phyloP scores from a whole-genome alignment of 2,888 invertebrate species.

The Polyploca ridens region DNA sequence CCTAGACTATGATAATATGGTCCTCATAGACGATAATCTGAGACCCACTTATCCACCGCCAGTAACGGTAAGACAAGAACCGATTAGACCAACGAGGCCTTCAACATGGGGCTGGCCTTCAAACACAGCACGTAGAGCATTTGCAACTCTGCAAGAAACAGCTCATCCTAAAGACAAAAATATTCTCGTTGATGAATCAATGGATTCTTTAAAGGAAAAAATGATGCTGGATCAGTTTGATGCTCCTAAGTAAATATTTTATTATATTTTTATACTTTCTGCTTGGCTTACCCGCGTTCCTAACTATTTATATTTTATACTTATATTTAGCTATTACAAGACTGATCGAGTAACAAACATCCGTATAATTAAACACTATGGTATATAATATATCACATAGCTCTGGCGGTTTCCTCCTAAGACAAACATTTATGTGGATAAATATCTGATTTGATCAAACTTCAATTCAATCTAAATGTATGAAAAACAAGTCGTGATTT shows the following conservation, averaged over 20 bases:
- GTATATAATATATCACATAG: too few relatives aligned
- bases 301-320: too few relatives aligned
- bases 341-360: too few relatives aligned
- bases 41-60: conserved; percentile 31
- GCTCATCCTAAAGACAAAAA: neutral
- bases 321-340: too few relatives aligned
- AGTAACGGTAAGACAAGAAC: conserved; percentile 32
- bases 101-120: neutral
- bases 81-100: conserved; percentile 33
- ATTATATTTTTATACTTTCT: neutral
- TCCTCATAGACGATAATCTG: too few relatives aligned
- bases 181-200: conserved; percentile 15
- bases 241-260: conserved; percentile 31
- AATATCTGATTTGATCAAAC: too few relatives aligned
- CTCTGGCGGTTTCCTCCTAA: too few relatives aligned
- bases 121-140: neutral
- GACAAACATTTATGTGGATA: too few relatives aligned
- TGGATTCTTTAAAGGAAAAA: conserved; percentile 39
- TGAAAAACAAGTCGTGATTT: too few relatives aligned
- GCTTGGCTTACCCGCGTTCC: too few relatives aligned
- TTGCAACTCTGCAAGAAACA: neutral
- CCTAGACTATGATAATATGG: conserved; percentile 10
- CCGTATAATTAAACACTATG: too few relatives aligned
- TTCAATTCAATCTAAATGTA: too few relatives aligned
- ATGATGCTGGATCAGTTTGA: conserved; percentile 38